Conservation (phyloP, 2,888 invertebrate species). For the Lasioglossum leucozonium region DNA sequence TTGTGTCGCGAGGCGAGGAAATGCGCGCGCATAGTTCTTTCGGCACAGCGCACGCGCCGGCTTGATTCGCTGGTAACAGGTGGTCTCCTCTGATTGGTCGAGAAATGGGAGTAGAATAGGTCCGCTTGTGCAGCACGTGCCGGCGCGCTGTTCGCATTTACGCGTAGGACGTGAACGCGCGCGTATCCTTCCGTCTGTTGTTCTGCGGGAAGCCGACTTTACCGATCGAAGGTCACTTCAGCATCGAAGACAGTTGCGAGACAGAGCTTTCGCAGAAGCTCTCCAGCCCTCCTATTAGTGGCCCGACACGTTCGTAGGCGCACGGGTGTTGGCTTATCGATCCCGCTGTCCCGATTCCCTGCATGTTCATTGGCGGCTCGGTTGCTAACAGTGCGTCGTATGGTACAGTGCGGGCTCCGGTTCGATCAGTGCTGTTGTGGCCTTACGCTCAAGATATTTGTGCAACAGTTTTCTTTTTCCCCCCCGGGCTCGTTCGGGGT, state of each 20-base stretch:
- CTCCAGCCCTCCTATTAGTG: slow-evolving; percentile 41
- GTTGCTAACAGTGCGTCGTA: slow-evolving; percentile 61
- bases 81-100: slow-evolving; percentile 83
- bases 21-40: slow-evolving; percentile 55
- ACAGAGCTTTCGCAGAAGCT: background rate
- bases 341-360: slow-evolving; percentile 66
- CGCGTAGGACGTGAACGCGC: slow-evolving; percentile 69
- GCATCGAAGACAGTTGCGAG: background rate
- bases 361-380: slow-evolving; percentile 64
- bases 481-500: slow-evolving; percentile 25
- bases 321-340: slow-evolving; percentile 75
- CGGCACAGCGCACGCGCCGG: slow-evolving; percentile 43
- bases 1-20: too few species aligned
- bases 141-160: slow-evolving; percentile 66
- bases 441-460: slow-evolving; percentile 55
- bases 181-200: slow-evolving; percentile 39
- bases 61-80: slow-evolving; percentile 82
- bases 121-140: slow-evolving; percentile 65
- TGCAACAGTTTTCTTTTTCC: slow-evolving; percentile 34
- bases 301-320: slow-evolving; percentile 45
- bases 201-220: slow-evolving; percentile 39
- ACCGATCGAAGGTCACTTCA: slow-evolving; percentile 59
- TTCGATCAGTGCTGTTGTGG: slow-evolving; percentile 66
- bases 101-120: slow-evolving; percentile 42
- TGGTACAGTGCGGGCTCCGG: slow-evolving; percentile 56